Conservation (phyloP, 2,888 invertebrate species). For the Phengaris arion region DNA sequence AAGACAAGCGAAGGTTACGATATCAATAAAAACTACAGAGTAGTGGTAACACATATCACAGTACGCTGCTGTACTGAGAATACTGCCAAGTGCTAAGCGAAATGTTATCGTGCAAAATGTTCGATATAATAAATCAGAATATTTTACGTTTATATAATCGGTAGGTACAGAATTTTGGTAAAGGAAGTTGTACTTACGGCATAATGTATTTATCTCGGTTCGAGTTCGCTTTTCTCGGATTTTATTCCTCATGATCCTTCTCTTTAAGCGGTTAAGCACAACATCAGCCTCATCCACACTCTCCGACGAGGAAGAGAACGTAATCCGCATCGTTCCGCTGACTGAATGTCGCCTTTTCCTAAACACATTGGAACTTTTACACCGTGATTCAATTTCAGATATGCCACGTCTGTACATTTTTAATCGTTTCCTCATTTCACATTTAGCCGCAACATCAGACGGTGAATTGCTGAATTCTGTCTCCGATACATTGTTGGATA, state of each 20-base stretch:
- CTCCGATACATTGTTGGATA: constrained; percentile 51
- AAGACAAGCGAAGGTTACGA: neutral
- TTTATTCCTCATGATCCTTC: constrained; percentile 75
- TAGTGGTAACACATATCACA: neutral
- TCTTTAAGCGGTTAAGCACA: constrained; percentile 70
- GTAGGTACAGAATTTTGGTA: neutral
- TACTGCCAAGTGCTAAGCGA: neutral
- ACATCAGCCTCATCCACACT: constrained; percentile 76
- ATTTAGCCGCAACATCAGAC: constrained; percentile 66
- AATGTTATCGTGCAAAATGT: neutral
- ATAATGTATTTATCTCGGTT: constrained; percentile 55
- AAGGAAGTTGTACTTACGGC: constrained; percentile 52
- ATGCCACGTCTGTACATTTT: constrained; percentile 74
- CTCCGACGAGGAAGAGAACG: constrained; percentile 71
- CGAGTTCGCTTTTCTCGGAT: constrained; percentile 68
- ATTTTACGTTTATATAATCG: neutral
- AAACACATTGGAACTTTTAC: constrained; percentile 50
- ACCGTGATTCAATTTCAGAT: constrained; percentile 64
- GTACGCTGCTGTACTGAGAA: neutral
- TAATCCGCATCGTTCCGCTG: constrained; percentile 53
- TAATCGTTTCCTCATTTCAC: constrained; percentile 72
- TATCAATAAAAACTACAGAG: neutral
- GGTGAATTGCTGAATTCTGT: constrained; percentile 67
- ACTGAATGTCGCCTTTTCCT: constrained; percentile 66
- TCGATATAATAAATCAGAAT: neutral